These are phyloP conservation scores for Cynocephalus volans DNA, from an alignment of 2,113 vertebrate genomes.

Conservation along the genomic window DNA sequence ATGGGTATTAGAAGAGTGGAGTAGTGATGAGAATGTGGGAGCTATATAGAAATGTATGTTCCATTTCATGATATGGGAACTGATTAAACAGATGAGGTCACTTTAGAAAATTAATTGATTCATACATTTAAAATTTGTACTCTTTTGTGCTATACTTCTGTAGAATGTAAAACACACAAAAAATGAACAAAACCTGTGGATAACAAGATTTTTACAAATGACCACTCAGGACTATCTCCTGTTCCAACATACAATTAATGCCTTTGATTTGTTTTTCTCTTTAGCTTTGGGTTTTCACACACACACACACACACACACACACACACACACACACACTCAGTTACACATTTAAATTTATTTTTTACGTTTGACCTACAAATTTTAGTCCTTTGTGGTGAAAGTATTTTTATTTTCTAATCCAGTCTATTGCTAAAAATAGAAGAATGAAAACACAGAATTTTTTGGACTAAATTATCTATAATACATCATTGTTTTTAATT, in stretches of 20 bases:
- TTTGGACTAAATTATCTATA: not conserved
- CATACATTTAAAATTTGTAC: not conserved
- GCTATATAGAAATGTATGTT: not conserved
- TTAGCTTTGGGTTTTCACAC: not conserved
- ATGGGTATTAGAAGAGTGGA: not conserved
- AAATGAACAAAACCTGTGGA: not conserved
- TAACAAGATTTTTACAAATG: not conserved
- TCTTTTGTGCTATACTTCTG: not conserved
- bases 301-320: not conserved
- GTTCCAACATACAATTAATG: not conserved
- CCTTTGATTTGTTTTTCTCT: not conserved
- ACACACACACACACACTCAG: not conserved
- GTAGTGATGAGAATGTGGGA: not conserved
- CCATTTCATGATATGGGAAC: not conserved
- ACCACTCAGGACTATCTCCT: not conserved
- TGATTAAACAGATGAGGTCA: not conserved
- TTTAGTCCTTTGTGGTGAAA: conserved; percentile 15
- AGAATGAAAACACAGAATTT: not conserved
- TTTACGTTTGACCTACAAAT: not conserved
- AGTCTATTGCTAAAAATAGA: not conserved
- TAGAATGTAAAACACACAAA: not conserved
- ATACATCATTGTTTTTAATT: not conserved
- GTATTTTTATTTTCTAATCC: conserved; percentile 1
- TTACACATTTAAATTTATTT: not conserved
- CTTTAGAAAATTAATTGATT: conserved; percentile 25